Conservation (phyloP, 2,888 invertebrate genomes). For the Drosophila parthenogenetica region DNA sequence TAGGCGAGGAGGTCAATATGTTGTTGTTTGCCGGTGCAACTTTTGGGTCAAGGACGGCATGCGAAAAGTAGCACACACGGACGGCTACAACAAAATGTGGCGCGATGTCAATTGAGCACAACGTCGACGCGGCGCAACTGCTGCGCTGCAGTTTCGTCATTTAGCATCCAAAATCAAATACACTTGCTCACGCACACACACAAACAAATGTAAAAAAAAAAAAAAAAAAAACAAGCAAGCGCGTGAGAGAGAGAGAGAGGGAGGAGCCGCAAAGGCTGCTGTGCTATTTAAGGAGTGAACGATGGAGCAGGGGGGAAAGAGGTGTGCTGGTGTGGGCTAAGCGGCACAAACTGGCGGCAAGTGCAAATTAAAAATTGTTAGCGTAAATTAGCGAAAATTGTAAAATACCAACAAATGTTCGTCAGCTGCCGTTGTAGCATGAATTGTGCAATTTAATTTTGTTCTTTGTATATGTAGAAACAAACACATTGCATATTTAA, state of each 20-base stretch:
- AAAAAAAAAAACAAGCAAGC: constrained; percentile 4
- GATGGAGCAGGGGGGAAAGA: constrained; percentile 4
- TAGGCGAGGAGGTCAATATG: constrained; percentile 46
- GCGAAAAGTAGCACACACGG: constrained; percentile 64
- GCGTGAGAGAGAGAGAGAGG: constrained; percentile 8
- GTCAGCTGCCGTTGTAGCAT: constrained; percentile 16
- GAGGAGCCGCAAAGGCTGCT: constrained; percentile 22
- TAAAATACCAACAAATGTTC: constrained; percentile 32
- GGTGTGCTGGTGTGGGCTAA: not conserved
- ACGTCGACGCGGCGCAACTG: constrained; percentile 28
- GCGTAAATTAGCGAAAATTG: constrained; percentile 59
- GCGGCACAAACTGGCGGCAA: constrained; percentile 16
- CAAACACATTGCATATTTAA: not conserved
- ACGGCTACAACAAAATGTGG: constrained; percentile 38
- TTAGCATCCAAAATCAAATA: constrained; percentile 61
- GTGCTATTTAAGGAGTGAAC: constrained; percentile 55
- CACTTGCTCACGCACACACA: constrained; percentile 27
- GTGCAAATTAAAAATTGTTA: constrained; percentile 62
- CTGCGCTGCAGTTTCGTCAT: constrained; percentile 35
- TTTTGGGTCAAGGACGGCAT: constrained; percentile 72
- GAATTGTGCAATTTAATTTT: constrained; percentile 25
- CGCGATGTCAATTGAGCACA: constrained; percentile 54
- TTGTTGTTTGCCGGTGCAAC: constrained; percentile 43
- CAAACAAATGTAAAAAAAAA: not conserved
- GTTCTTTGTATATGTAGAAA: constrained; percentile 11